Evolutionary conservation across 2,888 invertebrate genomes (phyloP), one percentile per base, ranked within the genome.

Genomic region (Drepanosiphum platanoidis): DNA sequence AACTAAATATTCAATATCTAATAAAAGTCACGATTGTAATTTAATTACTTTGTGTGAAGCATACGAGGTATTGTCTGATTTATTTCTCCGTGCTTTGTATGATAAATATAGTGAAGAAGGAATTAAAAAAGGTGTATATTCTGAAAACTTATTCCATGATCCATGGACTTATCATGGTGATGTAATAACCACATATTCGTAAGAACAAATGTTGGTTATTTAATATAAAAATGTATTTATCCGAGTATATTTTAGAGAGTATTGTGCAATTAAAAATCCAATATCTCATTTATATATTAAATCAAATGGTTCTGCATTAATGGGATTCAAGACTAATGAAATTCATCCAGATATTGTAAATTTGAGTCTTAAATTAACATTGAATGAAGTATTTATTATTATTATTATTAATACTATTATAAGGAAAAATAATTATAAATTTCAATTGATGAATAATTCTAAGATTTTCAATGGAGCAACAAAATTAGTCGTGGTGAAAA

Each of bases 81-180:
- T 94, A 68, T 90, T 93, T 87, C 90, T 90, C 86, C 91, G 95
- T 86, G 94, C 95, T 22, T 93, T 96, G 27, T 97, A 94, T 90
- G 96, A 97, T 90, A 95, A 95, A 88, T 97, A 94, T 90, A 97
- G 97, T 0, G 96, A 96, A 90, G 94, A 94, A 88, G 96, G 96
- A 0, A 91, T 97, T 71, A 96, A 96, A 89, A 92, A 92, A 88
- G 96, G 96, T 0, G 93, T 96, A 42, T 46, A 74, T 11, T 74
- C 83, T 3, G 22, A 66, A 30, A 39, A 39, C 4, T 39, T 39
- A 15, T 36, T 13, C 8, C 39, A 72, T 8, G 39, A 42, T 39
- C 72, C 81, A 82, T 82, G 81, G 81, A 72, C 18, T 5, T 82
- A 71, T 39, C 70, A 82, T 39, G n/a, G 30, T 52, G 3, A 82